These are phyloP conservation scores for Clepsis dumicolana DNA, from an alignment of 2,888 invertebrate species.

Conservation along the genomic window DNA sequence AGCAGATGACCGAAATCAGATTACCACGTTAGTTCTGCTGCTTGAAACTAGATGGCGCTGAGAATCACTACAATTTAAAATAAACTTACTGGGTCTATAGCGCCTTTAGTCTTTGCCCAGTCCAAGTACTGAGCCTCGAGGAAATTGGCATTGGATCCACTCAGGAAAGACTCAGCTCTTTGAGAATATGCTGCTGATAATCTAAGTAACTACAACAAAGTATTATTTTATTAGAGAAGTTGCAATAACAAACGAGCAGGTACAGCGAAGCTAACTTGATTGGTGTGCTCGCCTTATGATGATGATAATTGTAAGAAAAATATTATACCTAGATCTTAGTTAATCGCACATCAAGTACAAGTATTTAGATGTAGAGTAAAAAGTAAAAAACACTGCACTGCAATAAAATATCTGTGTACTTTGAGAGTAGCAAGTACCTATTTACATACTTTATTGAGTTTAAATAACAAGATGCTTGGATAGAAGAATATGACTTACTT, in stretches of 20 bases:
- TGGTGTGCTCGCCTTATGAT: background rate
- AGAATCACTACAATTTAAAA: background rate
- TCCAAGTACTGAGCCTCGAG: slow-evolving; percentile 78
- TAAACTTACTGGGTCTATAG: slow-evolving; percentile 67
- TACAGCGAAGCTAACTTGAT: background rate
- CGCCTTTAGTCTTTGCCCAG: slow-evolving; percentile 70
- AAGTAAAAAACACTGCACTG: too few relatives aligned
- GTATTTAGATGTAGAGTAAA: too few relatives aligned
- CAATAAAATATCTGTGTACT: too few relatives aligned
- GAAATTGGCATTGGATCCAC: slow-evolving; percentile 75
- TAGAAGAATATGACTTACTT: background rate
- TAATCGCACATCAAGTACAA: too few relatives aligned
- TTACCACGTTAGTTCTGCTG: background rate
- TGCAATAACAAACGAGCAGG: background rate
- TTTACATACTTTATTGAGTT: background rate
- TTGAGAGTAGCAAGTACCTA: too few relatives aligned
- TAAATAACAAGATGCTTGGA: background rate
- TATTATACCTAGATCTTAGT: too few relatives aligned
- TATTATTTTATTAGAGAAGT: background rate
- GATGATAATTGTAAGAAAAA: too few relatives aligned
- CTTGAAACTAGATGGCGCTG: background rate
- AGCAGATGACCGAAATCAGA: background rate
- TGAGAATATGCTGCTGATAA: slow-evolving; percentile 26
- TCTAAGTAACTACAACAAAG: slow-evolving; percentile 17
- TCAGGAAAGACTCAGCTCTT: slow-evolving; percentile 73